phyloP scores from a whole-genome alignment of 2,113 vertebrate species.

The Hucho hucho region DNA sequence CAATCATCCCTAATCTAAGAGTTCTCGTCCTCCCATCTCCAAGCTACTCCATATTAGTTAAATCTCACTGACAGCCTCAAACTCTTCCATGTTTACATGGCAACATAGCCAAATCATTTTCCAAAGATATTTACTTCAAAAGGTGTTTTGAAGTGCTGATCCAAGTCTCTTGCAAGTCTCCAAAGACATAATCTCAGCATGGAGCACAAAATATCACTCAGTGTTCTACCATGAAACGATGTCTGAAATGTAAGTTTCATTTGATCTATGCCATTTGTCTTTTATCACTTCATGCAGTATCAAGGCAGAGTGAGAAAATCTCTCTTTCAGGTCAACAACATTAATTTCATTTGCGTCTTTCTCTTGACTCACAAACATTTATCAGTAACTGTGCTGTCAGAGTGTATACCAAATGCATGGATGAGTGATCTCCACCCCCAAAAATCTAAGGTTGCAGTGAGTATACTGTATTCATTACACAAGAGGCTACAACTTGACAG shows the following conservation, averaged over 20 bases:
- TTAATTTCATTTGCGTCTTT: not conserved
- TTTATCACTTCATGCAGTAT: constrained; percentile 22
- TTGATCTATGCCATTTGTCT: constrained; percentile 35
- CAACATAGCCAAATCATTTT: constrained; percentile 9
- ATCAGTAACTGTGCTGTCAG: constrained; percentile 4
- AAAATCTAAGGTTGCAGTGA: constrained; percentile 7
- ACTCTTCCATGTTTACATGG: constrained; percentile 5
- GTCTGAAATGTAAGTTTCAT: constrained; percentile 27
- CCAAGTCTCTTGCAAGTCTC: constrained; percentile 20
- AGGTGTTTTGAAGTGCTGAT: constrained; percentile 30
- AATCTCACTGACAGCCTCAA: not conserved
- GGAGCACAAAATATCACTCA: constrained; percentile 23
- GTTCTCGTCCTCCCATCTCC: not conserved
- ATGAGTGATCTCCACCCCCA: constrained; percentile 2
- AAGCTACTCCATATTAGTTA: not conserved
- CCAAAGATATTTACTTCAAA: constrained; percentile 33
- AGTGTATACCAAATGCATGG: constrained; percentile 8
- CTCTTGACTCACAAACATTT: not conserved
- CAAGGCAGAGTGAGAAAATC: not conserved
- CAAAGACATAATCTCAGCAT: constrained; percentile 35
- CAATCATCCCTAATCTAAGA: constrained; percentile 35
- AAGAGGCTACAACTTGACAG: not conserved
- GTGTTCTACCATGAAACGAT: constrained; percentile 24
- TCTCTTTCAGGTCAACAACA: constrained; percentile 14
- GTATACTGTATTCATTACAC: not conserved